phyloP scores from a whole-genome alignment of 2,888 invertebrate species.

The Smittia sp. region DNA sequence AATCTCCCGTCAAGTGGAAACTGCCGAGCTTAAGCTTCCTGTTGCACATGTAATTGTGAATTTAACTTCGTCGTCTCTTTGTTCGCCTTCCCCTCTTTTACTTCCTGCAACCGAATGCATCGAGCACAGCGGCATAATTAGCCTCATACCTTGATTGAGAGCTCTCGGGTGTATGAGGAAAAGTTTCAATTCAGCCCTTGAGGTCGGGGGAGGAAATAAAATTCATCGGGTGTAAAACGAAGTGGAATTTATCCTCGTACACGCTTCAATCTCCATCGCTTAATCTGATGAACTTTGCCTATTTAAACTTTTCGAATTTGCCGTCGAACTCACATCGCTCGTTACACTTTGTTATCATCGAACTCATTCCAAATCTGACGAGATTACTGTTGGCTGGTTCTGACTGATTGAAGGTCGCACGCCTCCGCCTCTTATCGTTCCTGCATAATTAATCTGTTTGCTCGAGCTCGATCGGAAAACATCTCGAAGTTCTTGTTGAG shows the following conservation, averaged over 20 bases:
- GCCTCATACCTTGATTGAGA: neutral
- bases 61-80: neutral
- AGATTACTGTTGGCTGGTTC: neutral
- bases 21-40: neutral
- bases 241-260: neutral
- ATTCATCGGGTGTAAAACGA: neutral
- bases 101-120: neutral
- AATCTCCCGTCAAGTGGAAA: neutral
- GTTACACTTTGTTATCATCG: neutral
- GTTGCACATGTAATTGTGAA: neutral
- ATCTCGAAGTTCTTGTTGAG: neutral
- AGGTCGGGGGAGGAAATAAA: neutral
- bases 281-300: neutral
- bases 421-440: neutral
- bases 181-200: neutral
- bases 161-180: neutral
- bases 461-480: neutral
- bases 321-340: neutral
- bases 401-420: neutral
- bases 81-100: neutral
- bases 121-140: neutral
- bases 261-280: neutral
- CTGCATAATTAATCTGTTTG: too few species aligned
- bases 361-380: too few species aligned
- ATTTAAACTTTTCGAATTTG: slow-evolving; percentile 3